These are phyloP conservation scores for Oreochromis aureus DNA, from an alignment of 2,113 vertebrate species.

Conservation along the genomic window DNA sequence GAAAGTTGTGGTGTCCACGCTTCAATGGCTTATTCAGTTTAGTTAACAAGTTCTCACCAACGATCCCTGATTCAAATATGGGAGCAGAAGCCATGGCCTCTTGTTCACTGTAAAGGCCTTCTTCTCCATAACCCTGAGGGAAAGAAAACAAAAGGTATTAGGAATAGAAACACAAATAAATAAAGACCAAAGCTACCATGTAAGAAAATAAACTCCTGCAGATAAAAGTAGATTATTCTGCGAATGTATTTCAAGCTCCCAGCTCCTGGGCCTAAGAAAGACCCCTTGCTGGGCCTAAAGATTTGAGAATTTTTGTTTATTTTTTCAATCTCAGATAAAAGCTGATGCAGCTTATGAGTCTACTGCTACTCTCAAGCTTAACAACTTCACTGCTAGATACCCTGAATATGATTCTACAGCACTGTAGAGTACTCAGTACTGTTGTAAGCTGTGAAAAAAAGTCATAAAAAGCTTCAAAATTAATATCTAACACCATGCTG, in stretches of 20 bases:
- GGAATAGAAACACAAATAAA: background rate
- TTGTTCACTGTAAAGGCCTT: constrained; percentile 80
- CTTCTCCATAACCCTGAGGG: constrained; percentile 80
- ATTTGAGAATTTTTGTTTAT: background rate
- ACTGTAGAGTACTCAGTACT: background rate
- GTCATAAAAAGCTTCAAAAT: background rate
- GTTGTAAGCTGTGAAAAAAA: background rate
- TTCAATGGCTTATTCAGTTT: background rate
- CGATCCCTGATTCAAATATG: constrained; percentile 82
- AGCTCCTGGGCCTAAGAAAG: background rate
- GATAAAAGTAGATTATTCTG: background rate
- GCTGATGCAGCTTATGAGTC: background rate
- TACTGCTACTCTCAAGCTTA: background rate
- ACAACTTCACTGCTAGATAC: background rate
- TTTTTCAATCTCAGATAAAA: background rate
- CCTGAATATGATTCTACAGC: background rate
- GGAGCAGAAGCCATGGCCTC: constrained; percentile 77
- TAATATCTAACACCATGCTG: background rate
- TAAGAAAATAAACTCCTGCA: background rate
- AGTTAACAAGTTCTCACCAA: constrained; percentile 74
- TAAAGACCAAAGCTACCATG: background rate
- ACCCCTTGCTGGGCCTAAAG: background rate
- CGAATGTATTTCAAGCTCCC: background rate
- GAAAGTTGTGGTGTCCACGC: background rate
- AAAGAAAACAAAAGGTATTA: background rate